Conservation (phyloP, 2,113 vertebrate species). For the Labrus mixtus region DNA sequence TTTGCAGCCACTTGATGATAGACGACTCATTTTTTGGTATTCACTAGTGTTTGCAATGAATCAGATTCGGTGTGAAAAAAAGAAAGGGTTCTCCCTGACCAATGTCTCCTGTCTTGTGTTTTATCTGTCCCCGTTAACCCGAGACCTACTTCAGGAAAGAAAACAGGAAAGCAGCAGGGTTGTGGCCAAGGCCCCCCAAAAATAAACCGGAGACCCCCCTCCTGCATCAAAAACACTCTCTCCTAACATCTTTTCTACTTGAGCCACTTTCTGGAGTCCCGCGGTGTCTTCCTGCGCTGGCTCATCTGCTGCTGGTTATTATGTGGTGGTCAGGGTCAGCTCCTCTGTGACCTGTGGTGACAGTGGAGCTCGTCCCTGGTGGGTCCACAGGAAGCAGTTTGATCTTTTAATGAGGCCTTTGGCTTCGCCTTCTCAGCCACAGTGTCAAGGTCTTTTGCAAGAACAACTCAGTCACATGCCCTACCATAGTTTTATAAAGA, state of each 20-base stretch:
- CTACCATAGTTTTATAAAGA: neutral
- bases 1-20: too few relatives aligned
- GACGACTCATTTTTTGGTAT: neutral
- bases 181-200: slow-evolving; percentile 43
- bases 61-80: neutral
- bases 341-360: slow-evolving; percentile 61
- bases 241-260: slow-evolving; percentile 56
- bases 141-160: slow-evolving; percentile 51
- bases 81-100: slow-evolving; percentile 4
- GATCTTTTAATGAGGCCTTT: slow-evolving; percentile 58
- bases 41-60: neutral
- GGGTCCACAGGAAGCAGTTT: slow-evolving; percentile 61
- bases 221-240: slow-evolving; percentile 45
- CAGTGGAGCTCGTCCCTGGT: slow-evolving; percentile 50
- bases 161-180: slow-evolving; percentile 72
- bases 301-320: slow-evolving; percentile 75
- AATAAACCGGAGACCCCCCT: slow-evolving; percentile 52
- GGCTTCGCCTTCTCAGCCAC: slow-evolving; percentile 39
- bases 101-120: slow-evolving; percentile 31
- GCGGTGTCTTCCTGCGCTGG: slow-evolving; percentile 57
- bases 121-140: slow-evolving; percentile 50
- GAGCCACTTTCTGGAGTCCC: slow-evolving; percentile 62
- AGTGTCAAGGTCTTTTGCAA: slow-evolving; percentile 19
- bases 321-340: slow-evolving; percentile 48
- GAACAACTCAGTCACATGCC: neutral